Evolutionary conservation across 2,113 vertebrate species (phyloP).

Genomic region (Hoplias malabaricus): DNA sequence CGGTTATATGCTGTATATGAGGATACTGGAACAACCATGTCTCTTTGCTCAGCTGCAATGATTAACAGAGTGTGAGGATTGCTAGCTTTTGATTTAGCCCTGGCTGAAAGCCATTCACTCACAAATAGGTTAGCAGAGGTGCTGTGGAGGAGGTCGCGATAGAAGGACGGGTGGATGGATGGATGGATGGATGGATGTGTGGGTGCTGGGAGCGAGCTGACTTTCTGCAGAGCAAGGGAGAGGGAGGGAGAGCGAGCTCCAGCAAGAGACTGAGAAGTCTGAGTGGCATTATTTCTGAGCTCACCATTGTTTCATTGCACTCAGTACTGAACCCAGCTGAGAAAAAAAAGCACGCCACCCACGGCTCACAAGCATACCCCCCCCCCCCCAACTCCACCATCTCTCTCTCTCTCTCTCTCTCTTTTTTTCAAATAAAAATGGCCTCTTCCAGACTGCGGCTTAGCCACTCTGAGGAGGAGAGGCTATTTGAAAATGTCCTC

Average conservation of each 20-base stretch:
- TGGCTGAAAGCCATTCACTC: conserved; percentile 38
- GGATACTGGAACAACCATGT: background rate
- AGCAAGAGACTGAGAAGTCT: conserved; percentile 31
- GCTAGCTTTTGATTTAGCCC: conserved; percentile 32
- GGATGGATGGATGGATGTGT: conserved; percentile 48
- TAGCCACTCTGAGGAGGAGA: conserved; percentile 50
- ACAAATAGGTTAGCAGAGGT: conserved; percentile 41
- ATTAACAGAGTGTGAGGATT: background rate
- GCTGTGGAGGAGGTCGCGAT: conserved; percentile 42
- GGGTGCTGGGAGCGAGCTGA: conserved; percentile 38
- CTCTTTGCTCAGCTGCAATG: background rate
- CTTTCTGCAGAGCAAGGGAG: conserved; percentile 27
- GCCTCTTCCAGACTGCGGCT: conserved; percentile 45
- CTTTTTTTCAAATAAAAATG: conserved; percentile 51
- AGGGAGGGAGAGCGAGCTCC: conserved; percentile 18
- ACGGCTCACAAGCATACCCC: conserved; percentile 22
- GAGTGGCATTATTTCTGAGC: conserved; percentile 41
- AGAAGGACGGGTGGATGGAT: conserved; percentile 49
- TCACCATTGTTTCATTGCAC: conserved; percentile 40
- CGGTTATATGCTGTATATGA: background rate
- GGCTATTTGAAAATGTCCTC: conserved; percentile 54
- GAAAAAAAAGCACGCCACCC: conserved; percentile 40
- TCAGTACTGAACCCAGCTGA: conserved; percentile 34
- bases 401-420: too few relatives aligned
- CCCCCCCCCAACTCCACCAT: too few relatives aligned